These are phyloP conservation scores for zebrafish (Danio rerio) DNA, from an alignment of 2,113 vertebrate genomes.

Conservation along the genomic window GRCz12tu NC_133200.1:30923501-30924000, in stretches of 20 bases:
- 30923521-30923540: no score
- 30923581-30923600: neutral
- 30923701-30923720: conserved; percentile 84
- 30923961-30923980: conserved; percentile 65
- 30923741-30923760: conserved; percentile 82
- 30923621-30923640: neutral
- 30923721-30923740: conserved; percentile 86
- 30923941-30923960: conserved; percentile 77
- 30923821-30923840: conserved; percentile 88
- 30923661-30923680: conserved; percentile 81
- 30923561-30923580: neutral
- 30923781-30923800: conserved; percentile 77
- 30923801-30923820: conserved; percentile 77
- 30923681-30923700: conserved; percentile 86
- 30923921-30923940: conserved; percentile 86
- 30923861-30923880: conserved; percentile 82
- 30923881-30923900: conserved; percentile 87
- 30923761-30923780: conserved; percentile 84
- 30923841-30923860: conserved; percentile 91
- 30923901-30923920: conserved; percentile 82
- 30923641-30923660: conserved; percentile 19
- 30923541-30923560: no score
- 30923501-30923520: no score
- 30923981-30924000: conserved; percentile 66
- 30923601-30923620: conserved; percentile 1